Percentiles rank a stretch among this genome's conserved stretches.
Evolutionary conservation across 1,140 invertebrate species (phyloP).

Genomic region (Eciton burchellii): DNA sequence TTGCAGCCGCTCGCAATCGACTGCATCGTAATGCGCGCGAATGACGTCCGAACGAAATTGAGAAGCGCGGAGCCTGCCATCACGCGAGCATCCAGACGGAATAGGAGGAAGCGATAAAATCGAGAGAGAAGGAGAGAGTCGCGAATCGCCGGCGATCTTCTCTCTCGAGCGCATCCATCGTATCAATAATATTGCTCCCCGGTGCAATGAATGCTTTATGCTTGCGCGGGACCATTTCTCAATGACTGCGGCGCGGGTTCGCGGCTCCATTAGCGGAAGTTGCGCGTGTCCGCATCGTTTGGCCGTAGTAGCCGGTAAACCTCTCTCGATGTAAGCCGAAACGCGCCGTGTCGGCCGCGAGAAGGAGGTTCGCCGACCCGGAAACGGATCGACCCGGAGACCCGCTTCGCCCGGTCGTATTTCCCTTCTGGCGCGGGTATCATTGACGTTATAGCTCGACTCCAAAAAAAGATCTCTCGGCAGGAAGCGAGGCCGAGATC

Average conservation of each 20-base stretch:
- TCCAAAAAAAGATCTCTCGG: not conserved
- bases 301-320: slow-evolving; percentile 37
- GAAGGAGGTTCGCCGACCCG: not conserved
- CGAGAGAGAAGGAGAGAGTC: not conserved
- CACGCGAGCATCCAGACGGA: slow-evolving; percentile 24
- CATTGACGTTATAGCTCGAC: slow-evolving; percentile 8
- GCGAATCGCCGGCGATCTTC: slow-evolving; percentile 31
- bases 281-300: slow-evolving; percentile 53
- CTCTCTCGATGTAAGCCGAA: slow-evolving; percentile 32
- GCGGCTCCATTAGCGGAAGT: slow-evolving; percentile 23
- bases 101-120: not conserved
- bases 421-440: not conserved
- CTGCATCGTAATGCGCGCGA: slow-evolving; percentile 71
- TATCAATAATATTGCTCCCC: slow-evolving; percentile 59
- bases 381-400: slow-evolving; percentile 3
- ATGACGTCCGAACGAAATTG: slow-evolving; percentile 68
- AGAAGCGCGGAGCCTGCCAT: slow-evolving; percentile 59
- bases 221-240: slow-evolving; percentile 32
- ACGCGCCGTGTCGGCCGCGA: not conserved
- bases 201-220: slow-evolving; percentile 27
- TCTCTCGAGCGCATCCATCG: slow-evolving; percentile 59
- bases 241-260: slow-evolving; percentile 10
- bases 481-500: not conserved
- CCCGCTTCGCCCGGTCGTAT: not conserved
- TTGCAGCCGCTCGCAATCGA: slow-evolving; percentile 32